A percentile compares a stretch with the other conserved stretches of the same genome.
Evolutionary conservation across 2,888 invertebrate species (phyloP).

Genomic region (Clanis bilineata): DNA sequence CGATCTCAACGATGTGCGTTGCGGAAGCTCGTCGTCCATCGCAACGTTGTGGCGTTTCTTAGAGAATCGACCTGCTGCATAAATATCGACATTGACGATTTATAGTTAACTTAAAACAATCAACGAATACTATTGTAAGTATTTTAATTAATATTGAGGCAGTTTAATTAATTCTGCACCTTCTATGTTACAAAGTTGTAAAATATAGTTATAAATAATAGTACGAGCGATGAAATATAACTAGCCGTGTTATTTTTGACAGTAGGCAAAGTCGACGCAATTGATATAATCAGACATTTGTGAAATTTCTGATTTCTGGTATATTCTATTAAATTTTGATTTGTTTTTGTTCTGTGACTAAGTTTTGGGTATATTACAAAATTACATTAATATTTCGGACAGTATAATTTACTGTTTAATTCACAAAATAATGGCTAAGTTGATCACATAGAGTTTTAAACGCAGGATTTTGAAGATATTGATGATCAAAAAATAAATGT

Average conservation of each 20-base stretch:
- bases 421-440: no score
- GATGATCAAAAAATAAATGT: no score
- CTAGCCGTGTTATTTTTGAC: not conserved
- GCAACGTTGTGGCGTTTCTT: no score
- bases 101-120: not conserved
- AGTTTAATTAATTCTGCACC: conserved; percentile 3
- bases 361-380: no score
- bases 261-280: not conserved
- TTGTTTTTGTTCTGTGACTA: no score
- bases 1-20: no score
- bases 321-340: no score
- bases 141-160: not conserved
- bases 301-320: not conserved
- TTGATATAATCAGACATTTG: not conserved
- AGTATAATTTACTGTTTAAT: no score
- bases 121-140: not conserved
- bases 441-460: no score
- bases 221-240: not conserved
- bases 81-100: not conserved
- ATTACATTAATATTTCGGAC: no score
- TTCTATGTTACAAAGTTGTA: not conserved
- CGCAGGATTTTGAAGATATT: no score
- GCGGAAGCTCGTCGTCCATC: no score
- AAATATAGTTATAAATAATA: not conserved
- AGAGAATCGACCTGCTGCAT: not conserved